Evolutionary conservation across 2,113 vertebrate species (phyloP).

Genomic region (Anguilla japonica): DNA sequence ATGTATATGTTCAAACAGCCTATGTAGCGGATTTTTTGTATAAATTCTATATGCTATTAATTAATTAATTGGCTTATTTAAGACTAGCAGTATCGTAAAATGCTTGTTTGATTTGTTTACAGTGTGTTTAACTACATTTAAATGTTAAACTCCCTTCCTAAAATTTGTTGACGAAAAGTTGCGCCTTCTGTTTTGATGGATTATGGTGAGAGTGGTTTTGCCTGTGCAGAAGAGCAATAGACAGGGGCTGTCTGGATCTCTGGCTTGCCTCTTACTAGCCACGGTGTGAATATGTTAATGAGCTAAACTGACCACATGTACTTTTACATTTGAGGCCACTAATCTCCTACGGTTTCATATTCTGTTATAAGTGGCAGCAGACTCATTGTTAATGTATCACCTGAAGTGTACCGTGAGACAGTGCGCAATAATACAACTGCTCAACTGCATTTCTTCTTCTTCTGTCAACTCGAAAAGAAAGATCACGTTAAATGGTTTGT

Average conservation of each 20-base stretch:
- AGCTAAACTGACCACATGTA: conserved; percentile 16
- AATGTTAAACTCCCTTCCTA: not conserved
- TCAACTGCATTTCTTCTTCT: not conserved
- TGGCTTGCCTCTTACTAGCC: not conserved
- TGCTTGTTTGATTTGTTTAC: not conserved
- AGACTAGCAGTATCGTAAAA: not conserved
- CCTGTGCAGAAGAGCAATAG: not conserved
- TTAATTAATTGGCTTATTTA: not conserved
- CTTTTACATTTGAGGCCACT: conserved; percentile 2
- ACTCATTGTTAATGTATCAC: not conserved
- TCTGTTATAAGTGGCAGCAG: conserved; percentile 6
- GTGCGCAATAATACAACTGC: not conserved
- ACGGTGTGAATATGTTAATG: conserved; percentile 17
- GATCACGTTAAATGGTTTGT: not conserved
- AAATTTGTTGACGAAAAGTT: conserved; percentile 5
- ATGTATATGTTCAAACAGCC: not conserved
- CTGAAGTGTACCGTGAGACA: not conserved
- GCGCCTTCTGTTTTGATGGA: conserved; percentile 3
- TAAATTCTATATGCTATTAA: not conserved
- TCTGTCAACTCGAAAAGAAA: not conserved
- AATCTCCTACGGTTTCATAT: not conserved
- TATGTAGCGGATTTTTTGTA: not conserved
- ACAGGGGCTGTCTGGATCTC: conserved; percentile 6
- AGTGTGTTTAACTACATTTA: not conserved
- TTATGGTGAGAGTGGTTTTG: conserved; percentile 3